Percentiles rank a stretch among this genome's conserved stretches.
phyloP scores from a whole-genome alignment of 1,140 invertebrate species.

The Eumaeus atala region DNA sequence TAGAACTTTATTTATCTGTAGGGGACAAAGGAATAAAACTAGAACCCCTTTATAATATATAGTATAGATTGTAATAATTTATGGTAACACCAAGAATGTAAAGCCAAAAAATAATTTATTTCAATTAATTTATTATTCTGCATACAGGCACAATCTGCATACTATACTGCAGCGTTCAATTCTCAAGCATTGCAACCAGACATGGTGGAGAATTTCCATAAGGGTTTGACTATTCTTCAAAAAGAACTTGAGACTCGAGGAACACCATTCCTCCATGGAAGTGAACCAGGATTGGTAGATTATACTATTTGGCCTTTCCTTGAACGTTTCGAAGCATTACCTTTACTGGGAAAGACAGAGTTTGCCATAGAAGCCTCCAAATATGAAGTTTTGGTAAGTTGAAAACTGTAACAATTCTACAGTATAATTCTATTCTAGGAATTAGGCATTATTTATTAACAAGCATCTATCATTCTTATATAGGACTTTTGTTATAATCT shows the following conservation, averaged over 20 bases:
- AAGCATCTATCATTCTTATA: too few species aligned
- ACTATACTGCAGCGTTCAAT: slow-evolving; percentile 60
- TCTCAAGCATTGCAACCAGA: slow-evolving; percentile 37
- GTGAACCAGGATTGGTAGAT: slow-evolving; percentile 84
- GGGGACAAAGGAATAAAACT: too few species aligned
- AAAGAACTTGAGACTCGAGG: slow-evolving; percentile 78
- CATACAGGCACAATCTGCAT: slow-evolving; percentile 54
- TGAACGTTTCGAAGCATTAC: slow-evolving; percentile 80
- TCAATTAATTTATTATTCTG: too few species aligned
- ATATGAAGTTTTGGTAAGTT: slow-evolving; percentile 52
- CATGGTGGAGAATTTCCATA: slow-evolving; percentile 45
- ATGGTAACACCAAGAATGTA: too few species aligned
- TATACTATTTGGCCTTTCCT: slow-evolving; percentile 93
- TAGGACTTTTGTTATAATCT: too few species aligned
- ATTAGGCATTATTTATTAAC: too few species aligned
- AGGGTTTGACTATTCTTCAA: slow-evolving; percentile 79
- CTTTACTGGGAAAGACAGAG: slow-evolving; percentile 74
- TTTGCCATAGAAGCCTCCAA: slow-evolving; percentile 69
- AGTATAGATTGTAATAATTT: not conserved
- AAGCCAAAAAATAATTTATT: too few species aligned
- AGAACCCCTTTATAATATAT: too few species aligned
- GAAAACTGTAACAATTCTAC: not conserved
- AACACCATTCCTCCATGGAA: slow-evolving; percentile 81
- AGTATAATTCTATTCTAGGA: too few species aligned
- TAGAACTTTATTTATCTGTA: too few species aligned